Base-by-base conservation (phyloP, 2,113 vertebrate genomes). In the Sterna hirundo region DNA sequence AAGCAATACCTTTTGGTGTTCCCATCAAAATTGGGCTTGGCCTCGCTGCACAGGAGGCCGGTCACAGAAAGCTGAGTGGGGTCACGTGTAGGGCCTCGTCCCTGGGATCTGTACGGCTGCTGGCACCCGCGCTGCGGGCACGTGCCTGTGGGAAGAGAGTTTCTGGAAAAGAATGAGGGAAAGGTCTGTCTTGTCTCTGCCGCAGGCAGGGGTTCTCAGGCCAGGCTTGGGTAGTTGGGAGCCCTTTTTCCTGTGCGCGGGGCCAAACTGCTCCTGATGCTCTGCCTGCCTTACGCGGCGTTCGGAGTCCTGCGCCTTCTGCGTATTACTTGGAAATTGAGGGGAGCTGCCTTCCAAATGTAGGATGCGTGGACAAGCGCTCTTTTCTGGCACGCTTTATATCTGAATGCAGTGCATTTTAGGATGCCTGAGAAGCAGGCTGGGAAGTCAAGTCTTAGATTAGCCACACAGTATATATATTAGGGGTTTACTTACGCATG, bases 221-320 rank as follows among this genome's bases (percentile, higher is more conserved):
- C 34, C 9, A 15, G 75, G 27, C 54, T 40, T 34, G 58, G 42
- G 38, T 60, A 10, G 23, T n/a, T 36, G 13, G 71, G n/a, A 74
- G 46, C 15, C 29, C 46, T 72, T 65, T 66, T 49, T 36, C 26
- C 64, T 40, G 49, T 3, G 14, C 14, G 0, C 26, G 57, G 71
- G 49, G 34, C 85, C 66, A 42, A 18, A 38, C 61, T 55, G 46
- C 47, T 66, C 52, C 57, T 1, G 1, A 14, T 16, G 19, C 26
- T 60, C 34, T 18, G 16, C 1, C 0, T 5, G 15, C 65, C 46
- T 61, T 11, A 32, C 34, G 2, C 27, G 2, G 57, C 3, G 0
- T 42, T 64, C 32, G 16, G 54, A 29, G 36, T 11, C 52, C 49
- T 92, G 55, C 13, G 23, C 76, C 52, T 40, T 15, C 36, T 46